Conservation (phyloP, 2,888 invertebrate species). For the Pterostichus madidus region DNA sequence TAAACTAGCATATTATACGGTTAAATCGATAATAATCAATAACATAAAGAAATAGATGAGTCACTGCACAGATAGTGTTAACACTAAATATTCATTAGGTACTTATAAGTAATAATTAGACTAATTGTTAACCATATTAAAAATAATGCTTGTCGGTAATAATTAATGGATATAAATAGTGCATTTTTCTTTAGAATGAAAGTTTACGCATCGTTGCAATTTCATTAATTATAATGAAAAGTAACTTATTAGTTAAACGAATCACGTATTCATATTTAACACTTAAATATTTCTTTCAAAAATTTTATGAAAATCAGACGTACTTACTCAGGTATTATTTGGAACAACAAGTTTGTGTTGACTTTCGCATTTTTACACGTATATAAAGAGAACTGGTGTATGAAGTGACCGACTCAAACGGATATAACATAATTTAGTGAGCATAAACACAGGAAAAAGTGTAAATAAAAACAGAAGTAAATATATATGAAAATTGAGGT, state of each 20-base stretch:
- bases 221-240: slow-evolving; percentile 12
- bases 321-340: no score
- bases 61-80: background rate
- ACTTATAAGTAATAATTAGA: slow-evolving; percentile 2
- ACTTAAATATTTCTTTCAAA: background rate
- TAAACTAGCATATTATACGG: slow-evolving; percentile 23
- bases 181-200: background rate
- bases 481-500: no score
- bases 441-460: no score
- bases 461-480: no score
- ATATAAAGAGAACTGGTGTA: background rate
- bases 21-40: slow-evolving; percentile 1
- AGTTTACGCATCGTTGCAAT: background rate
- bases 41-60: background rate
- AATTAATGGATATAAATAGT: background rate
- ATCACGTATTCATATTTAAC: background rate
- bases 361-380: slow-evolving; percentile 10
- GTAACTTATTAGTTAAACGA: slow-evolving; percentile 12
- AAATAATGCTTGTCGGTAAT: background rate
- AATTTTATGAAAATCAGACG: background rate
- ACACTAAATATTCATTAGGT: slow-evolving; percentile 19
- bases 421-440: no score
- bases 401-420: background rate
- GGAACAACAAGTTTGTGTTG: background rate
- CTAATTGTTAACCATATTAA: slow-evolving; percentile 3